These are phyloP conservation scores for Phocides pigmalion DNA, from an alignment of 1,140 invertebrate genomes.

Conservation along the genomic window DNA sequence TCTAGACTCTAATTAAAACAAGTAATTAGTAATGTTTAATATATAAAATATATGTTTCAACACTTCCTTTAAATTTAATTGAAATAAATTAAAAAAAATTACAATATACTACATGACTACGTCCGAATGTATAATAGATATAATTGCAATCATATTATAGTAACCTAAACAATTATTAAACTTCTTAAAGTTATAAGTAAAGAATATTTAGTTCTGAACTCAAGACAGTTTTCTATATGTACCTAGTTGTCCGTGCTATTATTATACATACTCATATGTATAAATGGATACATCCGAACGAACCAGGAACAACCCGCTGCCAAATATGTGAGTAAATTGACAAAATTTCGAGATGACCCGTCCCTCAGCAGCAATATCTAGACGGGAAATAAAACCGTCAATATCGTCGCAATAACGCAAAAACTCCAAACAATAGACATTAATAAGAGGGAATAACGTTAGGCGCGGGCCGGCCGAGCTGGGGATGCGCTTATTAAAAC, in stretches of 20 bases:
- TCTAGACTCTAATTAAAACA: no score
- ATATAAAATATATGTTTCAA: no score
- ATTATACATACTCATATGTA: no score
- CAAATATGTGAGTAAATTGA: conserved; percentile 28
- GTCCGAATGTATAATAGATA: no score
- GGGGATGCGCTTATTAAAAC: conserved; percentile 82
- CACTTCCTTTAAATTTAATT: no score
- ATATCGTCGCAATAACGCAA: conserved; percentile 70
- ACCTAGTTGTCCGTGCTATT: neutral
- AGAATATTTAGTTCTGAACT: neutral
- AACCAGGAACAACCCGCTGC: conserved; percentile 10
- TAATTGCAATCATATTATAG: no score
- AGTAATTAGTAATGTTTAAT: no score
- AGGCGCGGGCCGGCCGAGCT: conserved; percentile 53
- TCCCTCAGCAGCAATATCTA: conserved; percentile 32
- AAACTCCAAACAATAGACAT: conserved; percentile 80
- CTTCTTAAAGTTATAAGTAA: no score
- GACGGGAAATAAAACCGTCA: conserved; percentile 44
- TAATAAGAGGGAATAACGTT: conserved; percentile 70
- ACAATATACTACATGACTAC: no score
- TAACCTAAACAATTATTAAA: no score
- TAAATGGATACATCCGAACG: conserved; percentile 5
- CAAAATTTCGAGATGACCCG: conserved; percentile 32
- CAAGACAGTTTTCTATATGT: neutral
- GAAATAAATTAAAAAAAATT: no score